A percentile compares a stretch with the other conserved stretches of the same genome.
phyloP scores from a whole-genome alignment of 2,888 invertebrate genomes.

The Caenorhabditis sp. region DNA sequence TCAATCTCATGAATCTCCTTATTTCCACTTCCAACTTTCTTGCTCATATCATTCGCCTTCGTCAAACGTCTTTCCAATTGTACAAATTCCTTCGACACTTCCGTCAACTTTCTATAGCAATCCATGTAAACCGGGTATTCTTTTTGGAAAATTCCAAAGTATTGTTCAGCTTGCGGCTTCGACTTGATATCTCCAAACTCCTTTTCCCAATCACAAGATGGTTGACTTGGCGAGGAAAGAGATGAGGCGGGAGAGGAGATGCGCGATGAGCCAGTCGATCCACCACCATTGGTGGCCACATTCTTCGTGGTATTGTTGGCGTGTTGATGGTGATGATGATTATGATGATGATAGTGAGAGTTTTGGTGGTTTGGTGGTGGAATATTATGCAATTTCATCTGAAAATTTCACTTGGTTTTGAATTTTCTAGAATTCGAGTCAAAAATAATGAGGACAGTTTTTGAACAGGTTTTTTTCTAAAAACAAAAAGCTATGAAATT shows the following conservation, averaged over 20 bases:
- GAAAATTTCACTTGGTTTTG: no score
- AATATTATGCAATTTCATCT: not conserved
- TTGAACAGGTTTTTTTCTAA: no score
- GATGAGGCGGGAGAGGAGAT: slow-evolving; percentile 48
- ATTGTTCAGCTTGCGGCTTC: slow-evolving; percentile 41
- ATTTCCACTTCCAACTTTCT: slow-evolving; percentile 7
- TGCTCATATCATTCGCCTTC: slow-evolving; percentile 9
- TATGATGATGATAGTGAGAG: slow-evolving; percentile 3
- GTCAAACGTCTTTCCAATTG: slow-evolving; percentile 31
- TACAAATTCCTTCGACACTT: slow-evolving; percentile 31
- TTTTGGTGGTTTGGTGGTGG: not conserved
- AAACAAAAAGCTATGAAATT: no score
- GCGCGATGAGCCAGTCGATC: slow-evolving; percentile 41
- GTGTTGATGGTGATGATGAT: not conserved
- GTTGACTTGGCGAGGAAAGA: slow-evolving; percentile 52
- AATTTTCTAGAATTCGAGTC: no score
- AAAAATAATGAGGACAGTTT: no score
- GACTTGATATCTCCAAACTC: slow-evolving; percentile 38
- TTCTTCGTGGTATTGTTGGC: no score
- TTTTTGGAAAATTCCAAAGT: slow-evolving; percentile 48
- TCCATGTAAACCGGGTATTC: slow-evolving; percentile 60
- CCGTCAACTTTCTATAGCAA: slow-evolving; percentile 41
- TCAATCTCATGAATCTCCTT: slow-evolving; percentile 25
- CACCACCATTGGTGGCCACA: slow-evolving; percentile 19
- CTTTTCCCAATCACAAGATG: slow-evolving; percentile 60